Percentiles rank a stretch among this genome's conserved stretches.
Evolutionary conservation across 1,140 invertebrate genomes (phyloP).

Genomic region (Anthonomus grandis): DNA sequence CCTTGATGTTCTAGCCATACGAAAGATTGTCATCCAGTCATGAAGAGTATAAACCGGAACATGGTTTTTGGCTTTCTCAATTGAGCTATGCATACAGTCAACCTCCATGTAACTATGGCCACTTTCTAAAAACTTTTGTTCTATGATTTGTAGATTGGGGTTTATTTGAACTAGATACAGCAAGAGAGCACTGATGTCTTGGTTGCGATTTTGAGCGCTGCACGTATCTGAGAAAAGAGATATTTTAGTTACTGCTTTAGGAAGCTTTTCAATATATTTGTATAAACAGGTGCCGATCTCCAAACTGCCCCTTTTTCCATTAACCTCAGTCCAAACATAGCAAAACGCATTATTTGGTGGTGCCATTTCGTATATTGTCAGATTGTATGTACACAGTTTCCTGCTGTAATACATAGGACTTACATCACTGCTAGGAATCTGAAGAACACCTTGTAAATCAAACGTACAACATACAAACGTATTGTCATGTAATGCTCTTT

Average conservation of each 20-base stretch:
- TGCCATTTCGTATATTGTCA: too few species aligned
- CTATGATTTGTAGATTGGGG: slow-evolving; percentile 1
- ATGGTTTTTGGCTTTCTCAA: background rate
- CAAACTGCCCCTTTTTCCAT: too few species aligned
- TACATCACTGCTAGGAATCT: too few species aligned
- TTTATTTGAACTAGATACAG: slow-evolving; percentile 5
- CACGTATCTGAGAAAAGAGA: slow-evolving; percentile 1
- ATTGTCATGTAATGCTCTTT: too few species aligned
- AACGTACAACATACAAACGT: too few species aligned
- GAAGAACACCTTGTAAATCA: too few species aligned
- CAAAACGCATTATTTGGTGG: too few species aligned
- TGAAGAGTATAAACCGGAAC: slow-evolving; percentile 15
- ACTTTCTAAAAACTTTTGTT: slow-evolving; percentile 9
- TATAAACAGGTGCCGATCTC: too few species aligned
- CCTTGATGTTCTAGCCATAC: slow-evolving; percentile 7
- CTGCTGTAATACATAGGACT: too few species aligned
- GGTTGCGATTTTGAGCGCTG: slow-evolving; percentile 4
- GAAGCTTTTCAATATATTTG: too few species aligned
- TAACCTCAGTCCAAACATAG: too few species aligned
- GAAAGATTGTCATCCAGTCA: slow-evolving; percentile 14
- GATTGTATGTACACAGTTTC: too few species aligned
- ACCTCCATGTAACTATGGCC: slow-evolving; percentile 2
- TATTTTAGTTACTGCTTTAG: background rate
- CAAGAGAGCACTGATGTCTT: slow-evolving; percentile 7
- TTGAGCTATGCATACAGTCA: background rate